Evolutionary conservation across 1,140 invertebrate genomes (phyloP), one percentile per base, ranked within the genome.

Genomic region (Philotrypesis tridentata): DNA sequence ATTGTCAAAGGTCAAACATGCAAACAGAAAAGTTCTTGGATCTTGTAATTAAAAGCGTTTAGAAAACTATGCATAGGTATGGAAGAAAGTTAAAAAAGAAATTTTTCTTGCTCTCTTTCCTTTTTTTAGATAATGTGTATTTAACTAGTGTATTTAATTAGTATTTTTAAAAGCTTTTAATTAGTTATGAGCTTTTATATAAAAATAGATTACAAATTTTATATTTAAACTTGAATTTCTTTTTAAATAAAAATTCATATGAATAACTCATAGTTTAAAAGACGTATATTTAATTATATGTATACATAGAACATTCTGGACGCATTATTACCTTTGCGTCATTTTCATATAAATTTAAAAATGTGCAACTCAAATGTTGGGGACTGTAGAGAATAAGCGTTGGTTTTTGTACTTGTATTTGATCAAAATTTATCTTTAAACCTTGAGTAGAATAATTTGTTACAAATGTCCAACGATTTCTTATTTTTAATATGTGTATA

Each of bases 1-100:
- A 82, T 84, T 84, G 60, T 84, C 86, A 29, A 86, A 85, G 70
- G 27, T 65, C 29, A 86, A 83, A 84, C 74, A 8, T 40, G 11
- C n/a, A 11, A 84, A 80, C 61, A 84, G 85, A 74, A 84, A 82
- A 67, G 82, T 85, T 67, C 84, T 87, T 70, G 86, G 86, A 84
- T 82, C 77, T 83, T 85, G 70, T 68, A 87, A 87, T 78, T 87
- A 79, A 81, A 78, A 75, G n/a, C 31, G 37, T 76, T 78, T 79
- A 81, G 81, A 72, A 48, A 73, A 77, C 68, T 79, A 61, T n/a
- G n/a, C n/a, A n/a, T 21, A 77, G 43, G 43, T 63, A 71, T 25
- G 14, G 60, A 71, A 81, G 68, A 70, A 74, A 80, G 70, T 72
- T 29, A 65, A 8, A 73, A 61, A 43, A 67, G 63, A 73, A 4